These are phyloP conservation scores for Anoplolepis gracilipes DNA, from an alignment of 1,140 invertebrate species.

Conservation along the genomic window DNA sequence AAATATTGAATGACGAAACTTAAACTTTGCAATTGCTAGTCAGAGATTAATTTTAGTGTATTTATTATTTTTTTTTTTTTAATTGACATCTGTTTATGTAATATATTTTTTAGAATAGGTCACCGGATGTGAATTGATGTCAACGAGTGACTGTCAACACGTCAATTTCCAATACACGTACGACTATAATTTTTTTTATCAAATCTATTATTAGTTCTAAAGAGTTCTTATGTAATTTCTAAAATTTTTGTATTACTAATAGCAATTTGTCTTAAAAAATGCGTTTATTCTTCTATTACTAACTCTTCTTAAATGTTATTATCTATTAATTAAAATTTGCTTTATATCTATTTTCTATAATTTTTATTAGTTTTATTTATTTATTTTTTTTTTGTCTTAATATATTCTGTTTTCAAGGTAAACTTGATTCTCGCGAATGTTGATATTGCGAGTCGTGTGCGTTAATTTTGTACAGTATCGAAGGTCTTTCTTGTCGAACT, in stretches of 20 bases:
- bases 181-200: neutral
- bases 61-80: neutral
- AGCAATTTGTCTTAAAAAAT: neutral
- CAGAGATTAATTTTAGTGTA: neutral
- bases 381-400: neutral
- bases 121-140: slow-evolving; percentile 9
- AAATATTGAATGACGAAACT: neutral
- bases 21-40: neutral
- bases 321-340: neutral
- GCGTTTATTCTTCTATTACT: neutral
- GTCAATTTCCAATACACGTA: neutral
- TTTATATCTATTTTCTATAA: neutral
- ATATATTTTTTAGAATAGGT: slow-evolving; percentile 1
- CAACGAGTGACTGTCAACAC: neutral
- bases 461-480: slow-evolving; percentile 23
- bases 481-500: slow-evolving; percentile 38
- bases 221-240: neutral
- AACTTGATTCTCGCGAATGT: neutral
- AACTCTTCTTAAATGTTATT: neutral
- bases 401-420: neutral
- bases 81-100: slow-evolving; percentile 8
- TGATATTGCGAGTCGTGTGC: slow-evolving; percentile 4
- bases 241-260: neutral
- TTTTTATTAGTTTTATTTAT: neutral
- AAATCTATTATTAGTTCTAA: neutral